Conservation (phyloP, 2,888 invertebrate genomes). For the Pseudococcus longispinus region DNA sequence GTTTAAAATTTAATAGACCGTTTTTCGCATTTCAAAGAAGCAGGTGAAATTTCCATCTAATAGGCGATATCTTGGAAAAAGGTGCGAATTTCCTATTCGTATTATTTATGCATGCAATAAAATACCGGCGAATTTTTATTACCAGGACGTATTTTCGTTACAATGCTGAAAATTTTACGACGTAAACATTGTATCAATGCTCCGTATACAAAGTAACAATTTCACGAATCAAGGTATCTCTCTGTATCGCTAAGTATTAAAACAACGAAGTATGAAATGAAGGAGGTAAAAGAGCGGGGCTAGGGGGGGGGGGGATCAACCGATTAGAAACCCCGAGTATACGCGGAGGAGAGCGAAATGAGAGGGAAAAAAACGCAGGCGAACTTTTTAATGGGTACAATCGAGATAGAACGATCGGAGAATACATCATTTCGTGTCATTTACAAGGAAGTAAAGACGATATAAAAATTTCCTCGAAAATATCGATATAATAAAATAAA, state of each 20-base stretch:
- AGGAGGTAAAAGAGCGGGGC: no score
- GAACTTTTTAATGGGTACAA: constrained; percentile 17
- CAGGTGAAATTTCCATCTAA: background rate
- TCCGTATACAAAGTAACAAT: background rate
- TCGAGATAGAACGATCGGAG: constrained; percentile 20
- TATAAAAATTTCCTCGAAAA: constrained; percentile 40
- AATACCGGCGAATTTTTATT: background rate
- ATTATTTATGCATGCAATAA: background rate
- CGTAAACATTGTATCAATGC: background rate
- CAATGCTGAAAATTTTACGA: background rate
- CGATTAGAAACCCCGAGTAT: background rate
- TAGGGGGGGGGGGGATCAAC: background rate
- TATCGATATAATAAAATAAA: constrained; percentile 41
- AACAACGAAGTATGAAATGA: background rate
- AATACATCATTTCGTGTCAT: constrained; percentile 38
- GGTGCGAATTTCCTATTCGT: background rate
- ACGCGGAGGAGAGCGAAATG: background rate
- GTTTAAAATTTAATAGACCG: background rate
- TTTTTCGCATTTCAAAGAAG: background rate
- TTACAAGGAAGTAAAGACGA: constrained; percentile 35
- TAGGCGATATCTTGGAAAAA: background rate
- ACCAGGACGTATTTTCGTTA: background rate
- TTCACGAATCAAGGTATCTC: background rate
- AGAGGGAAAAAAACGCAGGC: background rate
- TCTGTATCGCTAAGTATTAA: background rate